Evolutionary conservation across 2,888 invertebrate species (phyloP), one percentile per base, ranked within the genome.

Genomic region (Volucella inflata): DNA sequence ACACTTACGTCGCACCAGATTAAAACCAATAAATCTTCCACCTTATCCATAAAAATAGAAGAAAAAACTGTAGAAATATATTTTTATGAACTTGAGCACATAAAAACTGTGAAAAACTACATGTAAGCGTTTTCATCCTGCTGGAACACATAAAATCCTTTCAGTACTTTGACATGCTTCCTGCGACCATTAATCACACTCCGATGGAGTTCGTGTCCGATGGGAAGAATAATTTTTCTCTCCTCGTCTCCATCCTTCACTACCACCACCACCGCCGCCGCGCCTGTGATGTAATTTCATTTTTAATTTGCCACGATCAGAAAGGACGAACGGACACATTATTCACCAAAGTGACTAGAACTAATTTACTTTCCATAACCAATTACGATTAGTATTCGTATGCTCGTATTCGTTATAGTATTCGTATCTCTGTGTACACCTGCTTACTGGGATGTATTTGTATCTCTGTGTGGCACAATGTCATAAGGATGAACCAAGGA

Each of bases 291-390:
- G 14, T 30, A 30, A 30, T 30, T 30, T 30, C 44, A 30, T 9
- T 8, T 70, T 64, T 50, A 48, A 71, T 78, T 64, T 57, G 42
- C 40, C 64, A 71, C 62, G 57, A 71, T 64, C 46, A 30, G 36
- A 65, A 30, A 17, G 77, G 59, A 72, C 53, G 40, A 40, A 21
- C 60, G 46, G 59, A 50, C 74, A 78, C 74, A 79, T 84, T 75
- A 65, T 64, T 42, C 46, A 60, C 30, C 64, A 59, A 74, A 79
- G 51, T 79, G 79, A 53, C 79, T 70, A 64, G 70, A 79, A 79
- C 74, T 79, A 83, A 84, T 84, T 84, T 70, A 62, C 74, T 70
- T 70, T 64, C 55, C 68, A 70, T 79, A 53, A 40, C 68, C 70
- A 79, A 75, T 79, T 77, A 62, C 70, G 77, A 77, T 77, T 79